Percentiles rank a stretch among this genome's conserved stretches.
Conservation (phyloP, 2,888 invertebrate species). For the Augochlorella aurata region DNA sequence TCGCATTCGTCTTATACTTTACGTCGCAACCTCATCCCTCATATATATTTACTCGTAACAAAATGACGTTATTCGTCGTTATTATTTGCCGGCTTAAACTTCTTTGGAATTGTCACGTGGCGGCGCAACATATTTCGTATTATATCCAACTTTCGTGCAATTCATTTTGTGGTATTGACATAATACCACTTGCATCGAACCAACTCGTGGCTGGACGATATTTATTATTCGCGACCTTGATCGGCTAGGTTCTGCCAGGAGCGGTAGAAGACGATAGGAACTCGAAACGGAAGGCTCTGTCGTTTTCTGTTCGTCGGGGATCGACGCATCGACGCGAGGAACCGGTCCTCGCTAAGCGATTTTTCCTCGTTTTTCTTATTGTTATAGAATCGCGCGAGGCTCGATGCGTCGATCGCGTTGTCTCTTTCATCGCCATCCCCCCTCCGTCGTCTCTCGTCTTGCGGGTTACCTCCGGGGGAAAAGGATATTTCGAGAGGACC, state of each 20-base stretch:
- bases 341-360: conserved; percentile 6
- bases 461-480: conserved; percentile 23
- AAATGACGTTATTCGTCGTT: no score
- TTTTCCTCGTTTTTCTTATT: neutral
- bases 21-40: no score
- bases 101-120: no score
- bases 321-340: neutral
- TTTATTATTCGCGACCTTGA: neutral
- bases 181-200: no score
- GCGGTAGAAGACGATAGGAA: conserved; percentile 1
- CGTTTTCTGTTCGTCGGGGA: neutral
- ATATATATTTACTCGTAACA: no score
- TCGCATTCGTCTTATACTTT: no score
- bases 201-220: no score
- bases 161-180: no score
- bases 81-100: no score
- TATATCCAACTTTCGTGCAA: no score
- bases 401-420: conserved; percentile 1
- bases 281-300: neutral
- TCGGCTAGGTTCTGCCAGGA: neutral
- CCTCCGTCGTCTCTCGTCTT: conserved; percentile 62
- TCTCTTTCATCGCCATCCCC: conserved; percentile 1
- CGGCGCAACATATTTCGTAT: no score
- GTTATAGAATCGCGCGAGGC: neutral
- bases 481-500: conserved; percentile 10